Evolutionary conservation across 1,140 invertebrate genomes (phyloP), one percentile per base, ranked within the genome.

Genomic region (Scaptomyza graminum): DNA sequence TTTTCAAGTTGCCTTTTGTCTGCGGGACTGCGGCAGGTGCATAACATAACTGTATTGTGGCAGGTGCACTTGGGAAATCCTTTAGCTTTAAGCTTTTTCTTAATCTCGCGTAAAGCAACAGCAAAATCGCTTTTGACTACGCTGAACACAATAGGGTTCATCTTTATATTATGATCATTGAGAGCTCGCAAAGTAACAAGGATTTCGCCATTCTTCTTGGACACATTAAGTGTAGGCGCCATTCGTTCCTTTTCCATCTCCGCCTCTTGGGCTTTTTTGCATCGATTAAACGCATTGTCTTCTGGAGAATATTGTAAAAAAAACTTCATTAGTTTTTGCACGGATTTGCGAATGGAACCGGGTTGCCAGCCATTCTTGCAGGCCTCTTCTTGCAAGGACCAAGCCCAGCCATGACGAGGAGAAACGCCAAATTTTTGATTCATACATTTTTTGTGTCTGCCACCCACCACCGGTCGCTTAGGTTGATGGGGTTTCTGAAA

Each of bases 41-140:
- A 92, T 41, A 82, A 18, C 56, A 74, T 69, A 0, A 92, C 54
- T 0, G 89, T 55, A 22, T 88, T 74, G 52, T 88, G 75, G 37
- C 91, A 92, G 2, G 50, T 70, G 49, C 91, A 92, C 43, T 91
- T 91, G 1, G 39, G 46, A 37, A 85, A 90, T 11, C 89, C 89
- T 47, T 72, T 72, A 2, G 51, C 37, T 49, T 91, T 91, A 0
- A 92, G 71, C 2, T 46, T 25, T 0, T 49, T 61, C 46, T 85
- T 82, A 3, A 91, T 74, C 8, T 77, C 54, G 0, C 77, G 65
- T 7, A 78, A 18, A 9, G 74, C 71, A 8, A 60, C 41, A 0
- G 67, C 65, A 16, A 81, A 44, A 1, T 84, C 59, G 54, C 87
- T 90, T 22, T 90, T 91, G 1, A 77, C 76, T 12, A 92, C 79